These are phyloP conservation scores for Anneissia japonica DNA, from an alignment of 35 echinoderm and acorn worm genomes.

Conservation along the genomic window DNA sequence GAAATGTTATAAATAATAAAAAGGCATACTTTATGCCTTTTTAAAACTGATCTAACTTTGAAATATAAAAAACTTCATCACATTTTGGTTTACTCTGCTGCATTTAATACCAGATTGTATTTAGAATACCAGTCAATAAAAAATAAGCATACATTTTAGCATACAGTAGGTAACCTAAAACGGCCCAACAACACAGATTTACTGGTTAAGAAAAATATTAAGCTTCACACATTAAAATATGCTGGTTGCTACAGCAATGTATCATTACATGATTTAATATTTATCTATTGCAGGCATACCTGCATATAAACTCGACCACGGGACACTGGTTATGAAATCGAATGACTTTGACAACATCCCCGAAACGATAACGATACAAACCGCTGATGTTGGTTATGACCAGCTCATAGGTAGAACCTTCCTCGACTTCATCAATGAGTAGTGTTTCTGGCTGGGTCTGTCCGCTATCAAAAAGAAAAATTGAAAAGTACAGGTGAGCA, in stretches of 20 bases:
- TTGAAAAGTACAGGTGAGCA: neutral
- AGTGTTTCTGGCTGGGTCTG: constrained; percentile 74
- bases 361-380: constrained; percentile 78
- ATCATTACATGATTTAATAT: neutral
- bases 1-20: too few species aligned
- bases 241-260: neutral
- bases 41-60: too few species aligned
- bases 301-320: constrained; percentile 88
- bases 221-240: neutral
- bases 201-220: neutral
- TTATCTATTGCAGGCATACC: constrained; percentile 27
- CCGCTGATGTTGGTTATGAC: constrained; percentile 86
- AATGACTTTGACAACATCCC: constrained; percentile 77
- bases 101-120: too few species aligned
- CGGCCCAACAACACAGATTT: neutral
- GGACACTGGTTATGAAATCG: constrained; percentile 73
- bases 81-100: too few species aligned
- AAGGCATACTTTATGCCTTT: too few species aligned
- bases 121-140: too few species aligned
- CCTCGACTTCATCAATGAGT: constrained; percentile 68
- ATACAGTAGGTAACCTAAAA: too few species aligned
- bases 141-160: too few species aligned
- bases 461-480: constrained; percentile 38
- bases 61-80: too few species aligned
- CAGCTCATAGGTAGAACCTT: constrained; percentile 63